Evolutionary conservation across 2,888 invertebrate genomes (phyloP).

Genomic region (Rotaria macrura): DNA sequence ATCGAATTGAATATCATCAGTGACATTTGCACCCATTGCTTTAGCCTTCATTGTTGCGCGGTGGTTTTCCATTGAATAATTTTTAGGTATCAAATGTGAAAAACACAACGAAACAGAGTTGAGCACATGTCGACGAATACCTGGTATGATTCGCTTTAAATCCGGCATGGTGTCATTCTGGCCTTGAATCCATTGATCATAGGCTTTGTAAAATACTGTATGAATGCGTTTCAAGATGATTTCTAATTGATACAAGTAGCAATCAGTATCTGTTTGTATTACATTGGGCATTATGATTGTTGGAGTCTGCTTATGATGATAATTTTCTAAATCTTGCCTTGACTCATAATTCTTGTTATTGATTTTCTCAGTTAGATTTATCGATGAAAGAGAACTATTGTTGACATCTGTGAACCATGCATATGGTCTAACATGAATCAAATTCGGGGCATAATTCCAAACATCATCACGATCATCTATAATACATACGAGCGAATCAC

Average conservation of each 20-base stretch:
- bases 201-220: conserved; percentile 23
- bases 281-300: background rate
- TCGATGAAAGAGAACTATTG: background rate
- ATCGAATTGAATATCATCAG: conserved; percentile 15
- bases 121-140: conserved; percentile 22
- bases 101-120: conserved; percentile 24
- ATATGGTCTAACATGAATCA: conserved; percentile 74
- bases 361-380: conserved; percentile 5
- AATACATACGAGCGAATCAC: conserved; percentile 93
- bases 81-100: conserved; percentile 13
- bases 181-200: conserved; percentile 12
- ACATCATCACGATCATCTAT: conserved; percentile 98
- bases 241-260: conserved; percentile 24
- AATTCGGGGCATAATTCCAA: conserved; percentile 87
- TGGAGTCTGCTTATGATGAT: background rate
- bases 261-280: background rate
- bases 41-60: conserved; percentile 26
- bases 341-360: background rate
- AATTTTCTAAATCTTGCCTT: background rate
- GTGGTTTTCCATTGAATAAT: conserved; percentile 23
- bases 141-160: conserved; percentile 25
- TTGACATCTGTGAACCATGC: conserved; percentile 43
- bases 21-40: conserved; percentile 25
- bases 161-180: conserved; percentile 18
- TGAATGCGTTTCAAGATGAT: conserved; percentile 26